Percentiles rank a stretch among this genome's conserved stretches.
Conservation (phyloP, 2,113 vertebrate species). For the Tretioscincus oriximinensis region DNA sequence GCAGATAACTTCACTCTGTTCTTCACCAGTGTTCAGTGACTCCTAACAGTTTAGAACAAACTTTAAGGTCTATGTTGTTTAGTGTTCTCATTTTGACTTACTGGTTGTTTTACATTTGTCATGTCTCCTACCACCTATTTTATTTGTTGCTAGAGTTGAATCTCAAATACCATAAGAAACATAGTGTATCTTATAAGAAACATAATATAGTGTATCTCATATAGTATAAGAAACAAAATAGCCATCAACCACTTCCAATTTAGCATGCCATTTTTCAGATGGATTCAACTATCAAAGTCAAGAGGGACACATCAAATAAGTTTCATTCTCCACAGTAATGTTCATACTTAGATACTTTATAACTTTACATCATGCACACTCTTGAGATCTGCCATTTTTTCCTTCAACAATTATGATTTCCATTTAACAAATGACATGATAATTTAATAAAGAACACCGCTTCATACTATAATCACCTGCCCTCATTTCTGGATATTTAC, state of each 20-base stretch:
- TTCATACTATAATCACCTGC: neutral
- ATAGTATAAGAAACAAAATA: neutral
- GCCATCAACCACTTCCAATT: neutral
- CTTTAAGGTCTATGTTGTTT: too few relatives aligned
- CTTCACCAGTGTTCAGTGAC: too few relatives aligned
- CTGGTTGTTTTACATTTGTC: neutral
- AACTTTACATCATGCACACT: too few relatives aligned
- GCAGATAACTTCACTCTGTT: too few relatives aligned
- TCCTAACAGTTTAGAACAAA: too few relatives aligned
- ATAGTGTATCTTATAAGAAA: too few relatives aligned
- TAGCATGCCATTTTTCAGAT: neutral
- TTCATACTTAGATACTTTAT: neutral
- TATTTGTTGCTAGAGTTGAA: neutral
- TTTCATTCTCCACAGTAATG: neutral
- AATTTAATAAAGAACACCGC: neutral
- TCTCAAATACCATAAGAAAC: too few relatives aligned
- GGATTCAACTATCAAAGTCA: neutral
- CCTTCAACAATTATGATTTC: too few relatives aligned
- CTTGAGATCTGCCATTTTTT: too few relatives aligned
- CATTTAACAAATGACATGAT: too few relatives aligned
- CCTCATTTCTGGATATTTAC: neutral
- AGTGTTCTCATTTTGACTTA: neutral
- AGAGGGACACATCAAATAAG: neutral
- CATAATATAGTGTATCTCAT: neutral
- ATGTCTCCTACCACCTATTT: neutral